Base-by-base conservation (phyloP, 2,888 invertebrate species). In the Rapana venosa region DNA sequence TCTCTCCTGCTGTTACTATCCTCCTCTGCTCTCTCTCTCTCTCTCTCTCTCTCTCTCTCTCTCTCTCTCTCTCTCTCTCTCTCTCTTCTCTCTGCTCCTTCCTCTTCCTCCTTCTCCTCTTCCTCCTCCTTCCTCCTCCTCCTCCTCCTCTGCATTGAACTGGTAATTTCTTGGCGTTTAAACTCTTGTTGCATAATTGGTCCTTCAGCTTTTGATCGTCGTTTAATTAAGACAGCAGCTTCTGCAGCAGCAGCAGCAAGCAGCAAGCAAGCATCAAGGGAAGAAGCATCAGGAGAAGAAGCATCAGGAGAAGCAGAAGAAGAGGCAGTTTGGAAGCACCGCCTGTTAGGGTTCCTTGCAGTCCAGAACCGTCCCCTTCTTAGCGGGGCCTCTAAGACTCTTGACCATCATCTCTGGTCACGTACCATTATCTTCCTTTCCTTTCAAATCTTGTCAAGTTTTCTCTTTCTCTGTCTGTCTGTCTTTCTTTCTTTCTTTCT, bases 111-210 rank as follows among this genome's bases (percentile, higher is more conserved):
- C 47, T 17, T 11, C 26, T 26, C n/a, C 15, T 1, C 61, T 22
- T 13, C 74, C 11, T n/a, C n/a, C n/a, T 11, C 74, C n/a, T n/a
- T n/a, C n/a, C 26, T n/a, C n/a, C 74, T 74, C 74, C n/a, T 26
- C 26, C 74, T 74, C 74, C 26, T 26, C 15, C 22, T 79, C 83
- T 47, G 83, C 15, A 47, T 36, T 83, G 47, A 47, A 83, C 32
- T 36, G 79, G 13, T 26, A 36, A 47, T 30, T 58, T 79, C 58
- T 36, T 47, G 61, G 0, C 88, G 58, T 74, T 88, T n/a, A 61
- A 36, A 66, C 83, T 88, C 66, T 84, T 84, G 84, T 84, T 88
- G 81, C 81, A 66, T 88, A 88, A 88, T 88, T 88, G 88, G 88
- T 88, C 79, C 88, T 88, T 36, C 88, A 81, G 30, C 83, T 35